These are phyloP conservation scores for Eubasilissa regina DNA, from an alignment of 1,140 invertebrate species.

Conservation along the genomic window DNA sequence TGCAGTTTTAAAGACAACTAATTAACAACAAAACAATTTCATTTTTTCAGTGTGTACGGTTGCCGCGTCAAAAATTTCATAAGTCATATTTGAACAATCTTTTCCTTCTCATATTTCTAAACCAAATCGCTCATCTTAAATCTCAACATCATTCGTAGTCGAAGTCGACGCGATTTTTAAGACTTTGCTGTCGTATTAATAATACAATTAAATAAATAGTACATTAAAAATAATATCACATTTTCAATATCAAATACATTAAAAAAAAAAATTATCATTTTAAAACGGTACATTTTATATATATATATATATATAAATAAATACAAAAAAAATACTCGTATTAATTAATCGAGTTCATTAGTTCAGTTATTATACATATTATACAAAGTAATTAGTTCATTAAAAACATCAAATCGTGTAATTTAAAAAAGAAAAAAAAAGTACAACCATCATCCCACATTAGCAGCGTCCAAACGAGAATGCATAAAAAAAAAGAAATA, in stretches of 20 bases:
- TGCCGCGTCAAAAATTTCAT: neutral
- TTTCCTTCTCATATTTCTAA: slow-evolving; percentile 12
- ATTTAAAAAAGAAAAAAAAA: neutral
- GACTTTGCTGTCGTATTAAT: slow-evolving; percentile 48
- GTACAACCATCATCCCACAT: slow-evolving; percentile 12
- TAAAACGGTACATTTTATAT: too few relatives aligned
- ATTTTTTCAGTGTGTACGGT: too few relatives aligned
- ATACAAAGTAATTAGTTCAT: slow-evolving; percentile 17
- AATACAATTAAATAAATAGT: slow-evolving; percentile 16
- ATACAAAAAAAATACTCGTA: neutral
- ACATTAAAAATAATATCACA: slow-evolving; percentile 35
- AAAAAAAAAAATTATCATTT: neutral
- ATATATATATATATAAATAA: too few relatives aligned
- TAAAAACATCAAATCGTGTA: neutral
- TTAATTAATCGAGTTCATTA: neutral
- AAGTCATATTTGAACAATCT: neutral
- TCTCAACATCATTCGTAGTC: slow-evolving; percentile 58
- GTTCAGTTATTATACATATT: too few relatives aligned
- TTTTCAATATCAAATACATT: slow-evolving; percentile 16
- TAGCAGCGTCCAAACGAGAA: slow-evolving; percentile 19
- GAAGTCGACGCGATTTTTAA: slow-evolving; percentile 58
- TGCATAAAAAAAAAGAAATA: slow-evolving; percentile 19
- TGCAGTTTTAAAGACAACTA: neutral
- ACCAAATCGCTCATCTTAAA: slow-evolving; percentile 35
- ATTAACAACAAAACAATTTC: too few relatives aligned